Evolutionary conservation across 2,797 vertebrate genomes (phyloP).

Genomic region (Acanthurus lineatus): DNA sequence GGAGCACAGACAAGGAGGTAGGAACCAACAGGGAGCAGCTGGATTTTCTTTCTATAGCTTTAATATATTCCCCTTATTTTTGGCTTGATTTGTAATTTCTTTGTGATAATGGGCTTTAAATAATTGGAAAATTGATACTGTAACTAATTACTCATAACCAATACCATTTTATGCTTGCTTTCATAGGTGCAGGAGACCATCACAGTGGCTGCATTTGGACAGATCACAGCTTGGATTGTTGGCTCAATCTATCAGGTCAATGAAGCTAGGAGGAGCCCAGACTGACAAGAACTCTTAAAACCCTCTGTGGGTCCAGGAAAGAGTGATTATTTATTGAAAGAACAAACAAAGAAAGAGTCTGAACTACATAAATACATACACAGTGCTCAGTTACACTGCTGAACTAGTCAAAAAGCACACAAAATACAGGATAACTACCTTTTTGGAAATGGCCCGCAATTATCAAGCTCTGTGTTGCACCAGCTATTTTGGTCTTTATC

Average conservation of each 20-base stretch:
- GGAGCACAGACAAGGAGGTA: slow-evolving; percentile 47
- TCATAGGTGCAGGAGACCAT: slow-evolving; percentile 86
- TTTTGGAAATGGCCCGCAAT: slow-evolving; percentile 9
- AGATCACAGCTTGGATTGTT: slow-evolving; percentile 90
- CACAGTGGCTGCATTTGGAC: slow-evolving; percentile 93
- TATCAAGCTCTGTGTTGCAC: slow-evolving; percentile 33
- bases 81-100: not conserved
- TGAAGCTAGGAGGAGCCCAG: slow-evolving; percentile 79
- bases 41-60: not conserved
- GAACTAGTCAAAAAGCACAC: slow-evolving; percentile 42
- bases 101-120: not conserved
- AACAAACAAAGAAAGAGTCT: slow-evolving; percentile 11
- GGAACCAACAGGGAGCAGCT: slow-evolving; percentile 8
- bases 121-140: not conserved
- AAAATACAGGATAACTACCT: slow-evolving; percentile 24
- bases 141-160: slow-evolving; percentile 12
- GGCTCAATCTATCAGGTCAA: slow-evolving; percentile 88
- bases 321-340: slow-evolving; percentile 19
- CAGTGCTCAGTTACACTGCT: slow-evolving; percentile 2
- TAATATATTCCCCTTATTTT: not conserved
- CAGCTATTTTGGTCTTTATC: slow-evolving; percentile 9
- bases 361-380: slow-evolving; percentile 50
- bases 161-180: slow-evolving; percentile 18
- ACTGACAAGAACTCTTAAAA: slow-evolving; percentile 41
- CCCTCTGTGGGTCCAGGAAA: not conserved